Percentiles rank a stretch among this genome's conserved stretches.
phyloP scores from a whole-genome alignment of 2,888 invertebrate species.

The Drosophila quasianomalipes region DNA sequence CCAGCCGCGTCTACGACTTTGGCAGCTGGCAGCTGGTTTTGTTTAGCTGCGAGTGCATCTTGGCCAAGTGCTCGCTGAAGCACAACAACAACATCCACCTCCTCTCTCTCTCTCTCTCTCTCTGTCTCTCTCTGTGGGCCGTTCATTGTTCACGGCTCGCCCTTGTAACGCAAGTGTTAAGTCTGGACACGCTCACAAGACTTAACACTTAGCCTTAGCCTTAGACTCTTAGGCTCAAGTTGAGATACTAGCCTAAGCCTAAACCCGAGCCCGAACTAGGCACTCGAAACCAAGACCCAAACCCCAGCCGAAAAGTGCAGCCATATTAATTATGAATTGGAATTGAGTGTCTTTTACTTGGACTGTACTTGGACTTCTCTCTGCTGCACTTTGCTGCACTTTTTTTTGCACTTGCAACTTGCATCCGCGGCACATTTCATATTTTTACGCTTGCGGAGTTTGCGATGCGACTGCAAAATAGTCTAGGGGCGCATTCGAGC shows the following conservation, averaged over 20 bases:
- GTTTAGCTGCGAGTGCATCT: conserved; percentile 9
- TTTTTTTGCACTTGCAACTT: conserved; percentile 7
- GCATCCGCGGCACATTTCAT: conserved; percentile 65
- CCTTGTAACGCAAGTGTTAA: conserved; percentile 44
- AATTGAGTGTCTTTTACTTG: conserved; percentile 44
- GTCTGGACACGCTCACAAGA: conserved; percentile 24
- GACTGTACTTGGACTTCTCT: conserved; percentile 55
- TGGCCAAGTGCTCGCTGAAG: conserved; percentile 47
- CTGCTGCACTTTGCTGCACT: conserved; percentile 3
- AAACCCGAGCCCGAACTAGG: not conserved
- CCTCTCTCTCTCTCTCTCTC: not conserved
- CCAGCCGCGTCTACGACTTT: not conserved
- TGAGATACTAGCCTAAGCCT: not conserved
- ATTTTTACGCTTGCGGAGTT: conserved; percentile 75
- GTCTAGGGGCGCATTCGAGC: conserved; percentile 77
- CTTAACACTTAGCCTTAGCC: not conserved
- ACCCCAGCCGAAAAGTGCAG: conserved; percentile 21
- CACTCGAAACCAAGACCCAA: conserved; percentile 1
- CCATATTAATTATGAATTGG: conserved; percentile 76
- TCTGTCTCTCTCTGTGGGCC: too few relatives aligned
- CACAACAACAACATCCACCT: conserved; percentile 35
- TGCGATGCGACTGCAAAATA: conserved; percentile 55
- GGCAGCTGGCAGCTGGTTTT: conserved; percentile 11
- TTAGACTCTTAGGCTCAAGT: conserved; percentile 5
- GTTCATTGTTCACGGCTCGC: conserved; percentile 10